Percentiles rank a stretch among this genome's conserved stretches.
Evolutionary conservation across 2,888 invertebrate genomes (phyloP).

Genomic region (Drosophila histrio): DNA sequence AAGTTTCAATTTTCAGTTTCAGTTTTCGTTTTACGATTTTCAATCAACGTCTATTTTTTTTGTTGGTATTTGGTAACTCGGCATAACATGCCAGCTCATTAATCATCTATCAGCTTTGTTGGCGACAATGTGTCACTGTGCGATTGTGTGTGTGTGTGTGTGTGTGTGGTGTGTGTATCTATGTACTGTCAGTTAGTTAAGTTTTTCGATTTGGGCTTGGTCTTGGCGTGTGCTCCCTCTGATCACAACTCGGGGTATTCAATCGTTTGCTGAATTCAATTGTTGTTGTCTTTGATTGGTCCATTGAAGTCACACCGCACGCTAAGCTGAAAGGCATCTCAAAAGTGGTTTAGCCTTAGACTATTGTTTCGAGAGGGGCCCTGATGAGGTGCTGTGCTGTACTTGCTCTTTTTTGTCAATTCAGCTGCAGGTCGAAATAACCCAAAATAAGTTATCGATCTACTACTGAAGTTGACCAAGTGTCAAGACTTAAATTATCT

Average conservation of each 20-base stretch:
- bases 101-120: constrained; percentile 74
- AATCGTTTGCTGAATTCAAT: constrained; percentile 44
- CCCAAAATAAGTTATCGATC: neutral
- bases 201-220: constrained; percentile 49
- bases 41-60: constrained; percentile 1
- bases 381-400: constrained; percentile 7
- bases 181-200: constrained; percentile 38
- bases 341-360: constrained; percentile 56
- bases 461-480: neutral
- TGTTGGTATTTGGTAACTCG: constrained; percentile 29
- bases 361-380: constrained; percentile 9
- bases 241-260: constrained; percentile 12
- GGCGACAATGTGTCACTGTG: constrained; percentile 71
- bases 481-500: neutral
- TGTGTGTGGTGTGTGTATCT: neutral
- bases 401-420: constrained; percentile 16
- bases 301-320: constrained; percentile 69
- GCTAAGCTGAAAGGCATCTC: constrained; percentile 72
- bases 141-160: constrained; percentile 15
- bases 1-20: constrained; percentile 32
- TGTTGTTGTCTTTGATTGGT: constrained; percentile 68
- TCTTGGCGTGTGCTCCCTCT: constrained; percentile 63
- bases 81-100: constrained; percentile 65
- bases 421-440: neutral
- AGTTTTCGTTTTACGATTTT: constrained; percentile 16